Percentiles rank a stretch among this genome's conserved stretches.
phyloP scores from a whole-genome alignment of 2,888 invertebrate species.

The Archips crataeganus region DNA sequence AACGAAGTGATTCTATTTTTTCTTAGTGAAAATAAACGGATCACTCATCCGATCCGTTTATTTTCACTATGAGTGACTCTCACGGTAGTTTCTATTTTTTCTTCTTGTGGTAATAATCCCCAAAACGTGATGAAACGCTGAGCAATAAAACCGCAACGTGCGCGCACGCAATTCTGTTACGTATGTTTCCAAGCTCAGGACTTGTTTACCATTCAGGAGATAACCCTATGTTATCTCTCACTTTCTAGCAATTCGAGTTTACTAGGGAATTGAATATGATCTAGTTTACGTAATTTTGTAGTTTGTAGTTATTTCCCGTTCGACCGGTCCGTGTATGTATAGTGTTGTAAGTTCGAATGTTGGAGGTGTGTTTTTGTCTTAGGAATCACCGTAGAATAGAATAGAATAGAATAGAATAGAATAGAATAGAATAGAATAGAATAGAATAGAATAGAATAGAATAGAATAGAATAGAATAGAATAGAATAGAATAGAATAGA shows the following conservation, averaged over 20 bases:
- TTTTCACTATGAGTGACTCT: no score
- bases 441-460: no score
- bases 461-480: no score
- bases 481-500: no score
- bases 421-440: no score
- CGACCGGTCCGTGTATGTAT: neutral
- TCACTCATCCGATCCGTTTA: no score
- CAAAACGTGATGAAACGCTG: neutral
- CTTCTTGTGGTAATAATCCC: no score
- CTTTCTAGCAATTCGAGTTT: slow-evolving; percentile 37
- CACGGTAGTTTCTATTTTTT: no score
- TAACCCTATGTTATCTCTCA: slow-evolving; percentile 33
- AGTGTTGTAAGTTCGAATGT: neutral
- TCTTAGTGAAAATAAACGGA: no score
- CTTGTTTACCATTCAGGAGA: slow-evolving; percentile 35
- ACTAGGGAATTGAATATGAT: slow-evolving; percentile 8
- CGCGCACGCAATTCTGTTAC: slow-evolving; percentile 14
- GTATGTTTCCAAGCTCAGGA: slow-evolving; percentile 14
- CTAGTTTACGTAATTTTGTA: slow-evolving; percentile 30
- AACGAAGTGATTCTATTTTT: no score
- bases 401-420: no score
- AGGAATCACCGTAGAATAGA: no score
- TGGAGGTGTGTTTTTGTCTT: neutral
- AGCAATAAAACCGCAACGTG: neutral
- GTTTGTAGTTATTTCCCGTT: slow-evolving; percentile 20